Evolutionary conservation across 2,113 vertebrate species (phyloP), one percentile per base, ranked within the genome.

Genomic region (Euleptes europaea): DNA sequence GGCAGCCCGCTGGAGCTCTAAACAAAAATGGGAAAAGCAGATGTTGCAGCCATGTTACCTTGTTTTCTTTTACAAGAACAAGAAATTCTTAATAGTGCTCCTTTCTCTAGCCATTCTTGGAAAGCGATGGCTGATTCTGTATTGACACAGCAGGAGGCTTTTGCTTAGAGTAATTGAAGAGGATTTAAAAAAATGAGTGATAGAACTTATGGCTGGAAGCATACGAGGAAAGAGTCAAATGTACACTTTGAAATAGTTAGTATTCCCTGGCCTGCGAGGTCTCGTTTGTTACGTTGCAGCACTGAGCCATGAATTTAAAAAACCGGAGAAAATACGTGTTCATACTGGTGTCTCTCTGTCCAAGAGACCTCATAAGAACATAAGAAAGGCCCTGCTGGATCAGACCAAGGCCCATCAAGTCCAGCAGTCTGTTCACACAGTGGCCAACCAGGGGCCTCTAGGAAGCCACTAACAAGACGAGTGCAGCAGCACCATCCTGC

Each of bases 281-380:
- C 93, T 86, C 94, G 89, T 95, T 95, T 96, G 94, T 96, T 94
- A 93, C 90, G 92, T 95, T 95, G 95, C 94, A 94, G 94, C 94
- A 88, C 93, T 93, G 92, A 96, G 92, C 89, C 78, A 84, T 88
- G 89, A 94, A 92, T 95, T 93, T 94, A 4, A 11, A 94, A 95
- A 93, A 95, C 91, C 86, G 84, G 95, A 94, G 90, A 90, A 94
- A 93, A 90, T 87, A 81, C 89, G 93, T 86, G 91, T 94, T 92
- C 94, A 94, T 95, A 92, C 71, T 92, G 94, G 93, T 95, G 94
- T 92, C 95, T 96, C 90, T 90, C 93, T 96, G 94, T 96, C 94
- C 90, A 94, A 93, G 93, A 94, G 93, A 92, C 94, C 91, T 95
- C 92, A n/a, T n/a, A n/a, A n/a, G n/a, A n/a, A n/a, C n/a, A n/a